Conservation (phyloP, 2,888 invertebrate species). For the Hyppa rectilinea region DNA sequence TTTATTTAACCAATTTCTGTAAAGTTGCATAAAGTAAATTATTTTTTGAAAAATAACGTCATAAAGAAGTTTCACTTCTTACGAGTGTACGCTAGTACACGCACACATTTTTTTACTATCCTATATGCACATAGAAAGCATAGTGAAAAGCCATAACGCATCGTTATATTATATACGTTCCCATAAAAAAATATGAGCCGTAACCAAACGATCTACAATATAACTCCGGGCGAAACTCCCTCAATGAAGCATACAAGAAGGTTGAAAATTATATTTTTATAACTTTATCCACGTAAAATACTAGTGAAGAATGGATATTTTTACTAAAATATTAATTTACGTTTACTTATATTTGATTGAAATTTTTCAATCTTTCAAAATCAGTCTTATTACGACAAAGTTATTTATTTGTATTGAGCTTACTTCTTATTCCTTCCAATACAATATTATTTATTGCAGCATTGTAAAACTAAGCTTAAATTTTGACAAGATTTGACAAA, state of each 20-base stretch:
- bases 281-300: slow-evolving; percentile 22
- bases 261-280: slow-evolving; percentile 43
- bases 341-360: neutral
- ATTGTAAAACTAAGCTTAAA: neutral
- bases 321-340: slow-evolving; percentile 25
- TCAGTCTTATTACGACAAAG: neutral
- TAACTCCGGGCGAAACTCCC: slow-evolving; percentile 21
- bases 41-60: too few relatives aligned
- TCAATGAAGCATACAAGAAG: slow-evolving; percentile 32
- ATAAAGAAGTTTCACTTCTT: too few relatives aligned
- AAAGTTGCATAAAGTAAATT: too few relatives aligned
- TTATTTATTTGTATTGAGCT: slow-evolving; percentile 3
- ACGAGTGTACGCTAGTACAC: too few relatives aligned
- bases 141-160: slow-evolving; percentile 1
- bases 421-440: neutral
- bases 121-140: neutral
- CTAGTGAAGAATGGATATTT: slow-evolving; percentile 4
- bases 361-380: slow-evolving; percentile 12
- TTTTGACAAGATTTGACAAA: neutral
- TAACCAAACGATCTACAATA: slow-evolving; percentile 34
- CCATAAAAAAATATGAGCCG: slow-evolving; percentile 38
- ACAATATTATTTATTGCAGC: neutral
- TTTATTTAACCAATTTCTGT: too few relatives aligned
- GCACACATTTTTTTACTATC: too few relatives aligned
- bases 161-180: slow-evolving; percentile 6